Percentiles rank a stretch among this genome's conserved stretches.
Conservation (phyloP, 1,140 invertebrate genomes). For the Ceratosolen fusciceps region DNA sequence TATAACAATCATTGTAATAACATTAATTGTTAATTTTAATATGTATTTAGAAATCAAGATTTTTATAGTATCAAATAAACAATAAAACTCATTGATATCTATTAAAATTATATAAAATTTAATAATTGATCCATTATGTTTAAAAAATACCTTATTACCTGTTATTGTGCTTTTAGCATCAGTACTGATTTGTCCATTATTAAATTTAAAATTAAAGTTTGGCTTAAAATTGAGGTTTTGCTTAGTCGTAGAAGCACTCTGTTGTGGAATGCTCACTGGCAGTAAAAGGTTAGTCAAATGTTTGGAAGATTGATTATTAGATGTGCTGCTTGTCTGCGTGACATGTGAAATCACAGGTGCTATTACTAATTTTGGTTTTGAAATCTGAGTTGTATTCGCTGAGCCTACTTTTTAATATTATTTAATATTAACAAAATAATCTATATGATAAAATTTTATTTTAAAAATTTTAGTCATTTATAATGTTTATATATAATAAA, state of each 20-base stretch:
- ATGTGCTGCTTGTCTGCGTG: conserved; percentile 66
- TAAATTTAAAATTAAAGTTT: conserved; percentile 73
- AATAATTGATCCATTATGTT: not conserved
- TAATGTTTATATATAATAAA: not conserved
- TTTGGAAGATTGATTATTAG: conserved; percentile 62
- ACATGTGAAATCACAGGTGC: conserved; percentile 68
- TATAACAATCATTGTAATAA: too few relatives aligned
- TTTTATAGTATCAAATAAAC: not conserved
- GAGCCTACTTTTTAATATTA: conserved; percentile 52
- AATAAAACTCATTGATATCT: not conserved
- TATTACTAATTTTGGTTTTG: conserved; percentile 72
- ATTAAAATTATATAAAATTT: not conserved
- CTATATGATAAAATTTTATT: too few relatives aligned
- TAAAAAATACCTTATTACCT: conserved; percentile 56
- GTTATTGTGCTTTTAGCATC: conserved; percentile 71
- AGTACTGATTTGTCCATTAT: conserved; percentile 71
- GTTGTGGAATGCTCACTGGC: conserved; percentile 69
- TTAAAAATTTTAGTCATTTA: too few relatives aligned
- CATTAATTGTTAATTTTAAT: too few relatives aligned
- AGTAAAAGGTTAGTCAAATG: conserved; percentile 71
- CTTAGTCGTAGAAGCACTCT: conserved; percentile 61
- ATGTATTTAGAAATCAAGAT: not conserved
- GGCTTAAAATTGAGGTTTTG: conserved; percentile 60
- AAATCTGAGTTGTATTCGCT: conserved; percentile 62
- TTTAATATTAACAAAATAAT: not conserved